These are phyloP conservation scores for Drosophila phalerata DNA, from an alignment of 2,888 invertebrate species.

Conservation along the genomic window DNA sequence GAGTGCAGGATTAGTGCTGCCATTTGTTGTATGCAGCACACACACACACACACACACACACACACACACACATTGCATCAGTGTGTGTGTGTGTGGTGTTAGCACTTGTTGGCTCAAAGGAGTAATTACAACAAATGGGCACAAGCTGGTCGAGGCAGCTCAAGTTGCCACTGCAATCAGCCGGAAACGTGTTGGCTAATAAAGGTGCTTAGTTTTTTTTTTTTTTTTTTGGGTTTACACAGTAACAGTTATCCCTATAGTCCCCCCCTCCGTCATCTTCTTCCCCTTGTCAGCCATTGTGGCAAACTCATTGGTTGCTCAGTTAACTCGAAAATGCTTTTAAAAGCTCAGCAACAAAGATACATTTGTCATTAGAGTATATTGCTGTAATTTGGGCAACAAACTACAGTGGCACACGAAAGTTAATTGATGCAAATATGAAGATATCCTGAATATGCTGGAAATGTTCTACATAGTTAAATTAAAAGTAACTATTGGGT, in stretches of 20 bases:
- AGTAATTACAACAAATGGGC: slow-evolving; percentile 79
- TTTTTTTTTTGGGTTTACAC: slow-evolving; percentile 40
- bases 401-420: slow-evolving; percentile 24
- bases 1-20: slow-evolving; percentile 49
- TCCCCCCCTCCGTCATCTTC: too few species aligned
- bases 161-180: slow-evolving; percentile 62
- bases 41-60: too few species aligned
- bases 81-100: slow-evolving; percentile 30
- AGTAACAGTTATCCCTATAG: neutral
- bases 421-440: slow-evolving; percentile 10
- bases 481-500: slow-evolving; percentile 1
- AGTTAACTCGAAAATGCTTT: slow-evolving; percentile 72
- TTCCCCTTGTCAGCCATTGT: neutral
- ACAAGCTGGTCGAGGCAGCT: slow-evolving; percentile 29
- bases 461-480: neutral
- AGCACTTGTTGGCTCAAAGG: slow-evolving; percentile 79
- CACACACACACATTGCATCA: neutral
- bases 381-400: slow-evolving; percentile 32
- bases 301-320: slow-evolving; percentile 5
- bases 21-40: slow-evolving; percentile 28
- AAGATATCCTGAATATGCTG: slow-evolving; percentile 6
- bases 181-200: slow-evolving; percentile 66
- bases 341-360: slow-evolving; percentile 52
- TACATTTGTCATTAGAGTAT: slow-evolving; percentile 40
- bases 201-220: slow-evolving; percentile 63